These are phyloP conservation scores for Plagodis pulveraria DNA, from an alignment of 2,888 invertebrate species.

Conservation along the genomic window DNA sequence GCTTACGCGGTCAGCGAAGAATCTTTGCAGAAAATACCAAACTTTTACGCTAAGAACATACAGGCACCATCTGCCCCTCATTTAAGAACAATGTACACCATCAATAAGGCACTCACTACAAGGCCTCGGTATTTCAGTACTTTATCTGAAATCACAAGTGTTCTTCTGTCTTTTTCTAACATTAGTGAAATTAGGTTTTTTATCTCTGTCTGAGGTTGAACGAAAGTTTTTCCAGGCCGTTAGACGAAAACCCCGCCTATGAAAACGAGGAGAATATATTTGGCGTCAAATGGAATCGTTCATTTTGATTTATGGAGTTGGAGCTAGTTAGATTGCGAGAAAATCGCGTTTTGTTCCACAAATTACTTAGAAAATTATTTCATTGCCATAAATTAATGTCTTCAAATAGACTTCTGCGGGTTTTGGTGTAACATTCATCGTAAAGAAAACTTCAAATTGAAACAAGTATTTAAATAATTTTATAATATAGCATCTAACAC, in stretches of 20 bases:
- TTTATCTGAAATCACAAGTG: constrained; percentile 43
- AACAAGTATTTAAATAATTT: no score
- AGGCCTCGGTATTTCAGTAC: constrained; percentile 39
- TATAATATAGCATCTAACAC: no score
- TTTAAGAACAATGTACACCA: constrained; percentile 64
- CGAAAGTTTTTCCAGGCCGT: constrained; percentile 64
- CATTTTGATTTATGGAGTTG: constrained; percentile 41
- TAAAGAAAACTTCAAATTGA: no score
- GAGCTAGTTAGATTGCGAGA: constrained; percentile 1
- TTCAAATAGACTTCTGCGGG: no score
- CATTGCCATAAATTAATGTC: no score
- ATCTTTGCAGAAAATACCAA: constrained; percentile 18
- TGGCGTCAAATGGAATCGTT: constrained; percentile 73
- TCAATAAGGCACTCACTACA: constrained; percentile 59
- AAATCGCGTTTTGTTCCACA: constrained; percentile 1
- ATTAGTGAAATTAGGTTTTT: constrained; percentile 5
- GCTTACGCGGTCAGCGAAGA: no score
- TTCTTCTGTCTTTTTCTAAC: constrained; percentile 38
- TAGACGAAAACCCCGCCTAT: constrained; percentile 54
- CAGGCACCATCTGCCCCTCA: constrained; percentile 56
- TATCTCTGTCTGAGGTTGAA: constrained; percentile 45
- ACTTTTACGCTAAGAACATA: constrained; percentile 38
- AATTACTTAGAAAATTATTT: background rate
- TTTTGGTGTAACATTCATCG: no score
- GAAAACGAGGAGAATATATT: constrained; percentile 69